phyloP scores from a whole-genome alignment of 2,888 invertebrate species.

The Hylaea fasciaria region DNA sequence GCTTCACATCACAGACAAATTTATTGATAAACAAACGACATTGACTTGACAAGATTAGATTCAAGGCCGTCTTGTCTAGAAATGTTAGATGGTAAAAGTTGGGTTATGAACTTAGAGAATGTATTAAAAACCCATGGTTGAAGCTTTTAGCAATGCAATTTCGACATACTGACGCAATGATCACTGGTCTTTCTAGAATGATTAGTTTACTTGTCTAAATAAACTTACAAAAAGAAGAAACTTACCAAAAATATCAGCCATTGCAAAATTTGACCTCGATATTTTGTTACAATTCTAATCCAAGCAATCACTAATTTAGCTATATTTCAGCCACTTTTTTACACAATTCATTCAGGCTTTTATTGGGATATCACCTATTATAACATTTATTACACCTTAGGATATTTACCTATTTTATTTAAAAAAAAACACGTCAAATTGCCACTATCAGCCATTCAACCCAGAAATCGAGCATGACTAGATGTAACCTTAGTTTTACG shows the following conservation, averaged over 20 bases:
- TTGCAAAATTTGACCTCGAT: conserved; percentile 61
- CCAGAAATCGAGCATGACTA: conserved; percentile 56
- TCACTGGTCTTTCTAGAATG: not conserved
- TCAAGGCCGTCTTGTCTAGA: conserved; percentile 79
- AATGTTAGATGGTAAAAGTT: conserved; percentile 64
- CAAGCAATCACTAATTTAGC: conserved; percentile 39
- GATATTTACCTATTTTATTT: conserved; percentile 49
- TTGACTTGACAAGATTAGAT: conserved; percentile 82
- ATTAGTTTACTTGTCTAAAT: not conserved
- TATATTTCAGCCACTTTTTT: conserved; percentile 28
- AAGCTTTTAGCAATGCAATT: conserved; percentile 16
- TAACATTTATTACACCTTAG: conserved; percentile 40
- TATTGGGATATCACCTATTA: conserved; percentile 38
- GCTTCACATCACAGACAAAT: conserved; percentile 41
- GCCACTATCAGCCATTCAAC: conserved; percentile 76
- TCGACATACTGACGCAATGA: not conserved
- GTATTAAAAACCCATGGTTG: too few relatives aligned
- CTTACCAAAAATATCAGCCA: conserved; percentile 53
- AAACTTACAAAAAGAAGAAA: conserved; percentile 29
- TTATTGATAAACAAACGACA: conserved; percentile 77
- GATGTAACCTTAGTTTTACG: conserved; percentile 44
- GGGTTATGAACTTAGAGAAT: too few relatives aligned
- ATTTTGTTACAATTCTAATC: conserved; percentile 49
- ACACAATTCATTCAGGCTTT: conserved; percentile 30
- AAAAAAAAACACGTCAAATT: conserved; percentile 58